Base-by-base conservation (phyloP, 2,797 vertebrate species). In the Periophthalmus magnuspinnatus region DNA sequence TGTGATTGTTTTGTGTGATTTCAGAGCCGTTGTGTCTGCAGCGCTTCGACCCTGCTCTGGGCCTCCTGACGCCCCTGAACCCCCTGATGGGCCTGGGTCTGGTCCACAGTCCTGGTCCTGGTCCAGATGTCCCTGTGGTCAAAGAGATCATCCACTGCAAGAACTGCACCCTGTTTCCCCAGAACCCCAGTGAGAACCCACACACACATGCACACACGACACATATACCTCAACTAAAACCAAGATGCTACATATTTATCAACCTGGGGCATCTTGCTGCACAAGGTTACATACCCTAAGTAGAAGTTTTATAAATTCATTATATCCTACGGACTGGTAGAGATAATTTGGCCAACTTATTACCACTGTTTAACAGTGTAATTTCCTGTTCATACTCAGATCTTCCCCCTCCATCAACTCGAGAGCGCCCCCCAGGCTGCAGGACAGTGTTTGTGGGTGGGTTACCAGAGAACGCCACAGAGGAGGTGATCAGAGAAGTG, bases 71-170 rank as follows among this genome's bases (percentile, higher is more conserved):
- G 36, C 95, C 96, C 0, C 94, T 98, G 57, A 97, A 97, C 91
- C 95, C 96, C n/a, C 94, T 97, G 95, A 95, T 98, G 91, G 94
- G 96, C 62, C 94, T 98, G 89, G 94, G 95, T 36, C 91, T 55
- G 52, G 21, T 55, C 52, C 52, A 21, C 86, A 45, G 41, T 45
- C 41, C 41, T 14, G 41, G 41, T 14, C 41, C 95, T 3, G 56
- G 56, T 32, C 56, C 56, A 17, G 96, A 96, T 80, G 89, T 96
- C 80, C 93, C 96, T 13, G 81, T 96, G 58, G 91, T 96, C 81
- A 97, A 98, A 88, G 97, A 98, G 92, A 98, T 98, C 34, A 97
- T 99, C 84, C 97, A 98, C 86, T 96, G 95, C 92, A 95, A 96
- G 88, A 97, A 95, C 88, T 98, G 97, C 87, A 98, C 97, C 0